Evolutionary conservation across 2,888 invertebrate genomes (phyloP).

Genomic region (Drosophila quinaria): DNA sequence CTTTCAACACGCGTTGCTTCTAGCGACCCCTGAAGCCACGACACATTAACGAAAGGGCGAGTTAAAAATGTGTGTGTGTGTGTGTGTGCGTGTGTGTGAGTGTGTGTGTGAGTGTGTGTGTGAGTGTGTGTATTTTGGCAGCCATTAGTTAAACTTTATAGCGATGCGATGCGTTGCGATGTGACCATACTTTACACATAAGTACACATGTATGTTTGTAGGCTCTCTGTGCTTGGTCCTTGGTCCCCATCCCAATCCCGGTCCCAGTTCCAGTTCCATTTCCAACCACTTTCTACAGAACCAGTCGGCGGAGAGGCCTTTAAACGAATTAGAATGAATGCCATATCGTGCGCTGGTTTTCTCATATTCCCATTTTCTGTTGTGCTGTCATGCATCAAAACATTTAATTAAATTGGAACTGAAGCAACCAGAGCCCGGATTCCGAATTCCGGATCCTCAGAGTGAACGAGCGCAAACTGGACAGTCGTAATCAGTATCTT

Average conservation of each 20-base stretch:
- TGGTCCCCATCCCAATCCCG: too few species aligned
- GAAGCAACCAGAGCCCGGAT: constrained; percentile 36
- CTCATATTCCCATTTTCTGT: constrained; percentile 13
- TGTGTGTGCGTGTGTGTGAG: too few species aligned
- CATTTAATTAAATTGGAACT: constrained; percentile 79
- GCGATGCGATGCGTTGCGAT: constrained; percentile 3
- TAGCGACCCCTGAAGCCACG: constrained; percentile 32
- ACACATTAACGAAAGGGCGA: constrained; percentile 46
- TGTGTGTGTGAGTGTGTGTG: too few species aligned
- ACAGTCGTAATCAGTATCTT: constrained; percentile 24
- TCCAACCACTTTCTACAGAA: constrained; percentile 37
- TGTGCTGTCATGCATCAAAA: constrained; percentile 79
- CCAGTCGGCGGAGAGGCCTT: constrained; percentile 70
- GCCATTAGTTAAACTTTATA: constrained; percentile 65
- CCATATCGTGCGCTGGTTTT: constrained; percentile 46
- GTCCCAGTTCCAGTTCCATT: background rate
- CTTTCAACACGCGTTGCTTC: constrained; percentile 75
- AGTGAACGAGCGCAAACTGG: constrained; percentile 28
- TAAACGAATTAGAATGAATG: constrained; percentile 75
- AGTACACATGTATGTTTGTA: background rate
- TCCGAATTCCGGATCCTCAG: background rate
- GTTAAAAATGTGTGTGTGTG: constrained; percentile 31
- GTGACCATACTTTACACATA: constrained; percentile 2
- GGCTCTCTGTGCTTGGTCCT: background rate
- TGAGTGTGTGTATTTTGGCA: constrained; percentile 32